A percentile compares a stretch with the other conserved stretches of the same genome.
phyloP scores from a whole-genome alignment of 2,113 vertebrate genomes.

The Agapornis roseicollis region DNA sequence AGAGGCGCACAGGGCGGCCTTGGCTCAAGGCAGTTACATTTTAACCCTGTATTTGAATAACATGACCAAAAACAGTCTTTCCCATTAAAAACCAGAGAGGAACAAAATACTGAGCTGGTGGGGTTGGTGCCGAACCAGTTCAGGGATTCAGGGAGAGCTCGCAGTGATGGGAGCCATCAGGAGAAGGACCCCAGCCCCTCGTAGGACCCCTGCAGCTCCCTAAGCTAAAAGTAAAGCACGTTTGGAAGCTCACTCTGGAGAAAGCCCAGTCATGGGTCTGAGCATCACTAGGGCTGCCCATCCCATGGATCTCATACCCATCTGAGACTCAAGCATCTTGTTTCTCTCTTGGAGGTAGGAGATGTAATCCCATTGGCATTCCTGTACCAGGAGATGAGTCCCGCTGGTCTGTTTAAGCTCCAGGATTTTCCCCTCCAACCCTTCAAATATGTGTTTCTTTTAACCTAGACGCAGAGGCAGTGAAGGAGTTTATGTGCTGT shows the following conservation, averaged over 20 bases:
- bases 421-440: background rate
- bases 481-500: background rate
- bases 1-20: background rate
- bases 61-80: background rate
- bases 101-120: background rate
- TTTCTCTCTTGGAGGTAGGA: background rate
- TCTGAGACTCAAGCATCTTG: rapidly evolving
- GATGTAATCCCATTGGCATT: background rate
- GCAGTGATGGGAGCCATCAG: background rate
- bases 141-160: background rate
- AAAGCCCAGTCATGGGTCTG: background rate
- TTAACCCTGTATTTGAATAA: background rate
- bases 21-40: background rate
- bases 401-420: background rate
- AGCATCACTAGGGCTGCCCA: background rate
- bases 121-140: background rate
- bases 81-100: background rate
- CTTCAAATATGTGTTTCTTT: background rate
- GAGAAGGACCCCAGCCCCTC: too few relatives aligned
- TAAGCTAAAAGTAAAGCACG: rapidly evolving
- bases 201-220: background rate
- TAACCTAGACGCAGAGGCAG: background rate
- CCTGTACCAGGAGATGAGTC: rapidly evolving
- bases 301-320: rapidly evolving
- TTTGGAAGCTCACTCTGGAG: background rate